Evolutionary conservation across 2,113 vertebrate species (phyloP).

Genomic region (Scartelaos histophorus): DNA sequence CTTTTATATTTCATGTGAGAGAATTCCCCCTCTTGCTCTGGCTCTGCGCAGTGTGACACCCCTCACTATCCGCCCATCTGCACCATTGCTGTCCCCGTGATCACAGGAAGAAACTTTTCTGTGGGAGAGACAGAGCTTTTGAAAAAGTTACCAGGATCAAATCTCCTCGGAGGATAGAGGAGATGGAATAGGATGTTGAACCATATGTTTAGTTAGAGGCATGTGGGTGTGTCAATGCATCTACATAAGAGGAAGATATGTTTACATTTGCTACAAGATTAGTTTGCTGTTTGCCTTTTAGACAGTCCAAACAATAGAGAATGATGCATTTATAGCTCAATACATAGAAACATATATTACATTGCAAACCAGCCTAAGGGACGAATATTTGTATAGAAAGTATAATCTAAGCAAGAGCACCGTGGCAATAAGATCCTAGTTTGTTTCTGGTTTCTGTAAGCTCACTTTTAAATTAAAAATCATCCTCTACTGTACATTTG

Average conservation of each 20-base stretch:
- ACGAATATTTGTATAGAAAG: neutral
- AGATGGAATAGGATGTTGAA: conserved; percentile 36
- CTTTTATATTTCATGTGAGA: conserved; percentile 49
- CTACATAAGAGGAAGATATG: neutral
- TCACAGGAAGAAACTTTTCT: conserved; percentile 64
- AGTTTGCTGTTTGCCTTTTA: neutral
- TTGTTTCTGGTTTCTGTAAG: no score
- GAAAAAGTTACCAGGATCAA: conserved; percentile 47
- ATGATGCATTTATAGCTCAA: neutral
- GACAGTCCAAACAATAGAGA: neutral
- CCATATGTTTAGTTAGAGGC: conserved; percentile 32
- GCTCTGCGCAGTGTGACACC: conserved; percentile 56
- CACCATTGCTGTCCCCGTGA: conserved; percentile 48
- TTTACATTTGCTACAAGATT: neutral
- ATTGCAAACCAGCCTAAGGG: neutral
- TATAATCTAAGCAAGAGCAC: neutral
- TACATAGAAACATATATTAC: neutral
- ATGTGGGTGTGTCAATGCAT: neutral
- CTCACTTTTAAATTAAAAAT: no score
- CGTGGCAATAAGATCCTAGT: no score
- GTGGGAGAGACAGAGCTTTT: conserved; percentile 27
- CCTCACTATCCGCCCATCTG: conserved; percentile 27
- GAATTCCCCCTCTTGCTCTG: conserved; percentile 36
- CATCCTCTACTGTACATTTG: no score
- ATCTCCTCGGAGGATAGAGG: conserved; percentile 25